Evolutionary conservation across 2,113 vertebrate species (phyloP).

Genomic region (Apistogramma diplotaenia): DNA sequence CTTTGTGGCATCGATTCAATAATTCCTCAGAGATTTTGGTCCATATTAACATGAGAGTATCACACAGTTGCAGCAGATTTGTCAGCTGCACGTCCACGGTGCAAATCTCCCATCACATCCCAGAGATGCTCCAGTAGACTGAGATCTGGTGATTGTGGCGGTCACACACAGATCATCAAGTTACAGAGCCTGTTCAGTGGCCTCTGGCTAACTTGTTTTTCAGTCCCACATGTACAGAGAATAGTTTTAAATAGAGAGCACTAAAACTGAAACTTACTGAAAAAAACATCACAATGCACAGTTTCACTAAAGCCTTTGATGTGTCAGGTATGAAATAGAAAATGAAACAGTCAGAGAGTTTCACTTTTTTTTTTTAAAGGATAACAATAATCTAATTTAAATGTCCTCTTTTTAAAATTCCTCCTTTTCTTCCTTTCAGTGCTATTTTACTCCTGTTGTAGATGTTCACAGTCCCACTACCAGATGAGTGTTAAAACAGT

Average conservation of each 20-base stretch:
- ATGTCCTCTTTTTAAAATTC: background rate
- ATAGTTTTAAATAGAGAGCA: background rate
- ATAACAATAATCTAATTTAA: background rate
- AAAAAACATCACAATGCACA: background rate
- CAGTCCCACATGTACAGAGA: background rate
- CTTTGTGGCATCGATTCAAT: background rate
- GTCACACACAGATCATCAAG: background rate
- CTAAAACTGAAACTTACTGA: background rate
- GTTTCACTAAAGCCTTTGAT: background rate
- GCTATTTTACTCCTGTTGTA: background rate
- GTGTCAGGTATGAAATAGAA: background rate
- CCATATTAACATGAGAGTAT: too few relatives aligned
- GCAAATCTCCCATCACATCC: background rate
- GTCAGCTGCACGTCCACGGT: background rate
- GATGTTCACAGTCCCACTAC: background rate
- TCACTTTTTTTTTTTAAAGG: background rate
- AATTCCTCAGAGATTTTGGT: background rate
- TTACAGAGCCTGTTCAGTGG: background rate
- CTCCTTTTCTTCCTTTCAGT: background rate
- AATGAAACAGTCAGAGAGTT: background rate
- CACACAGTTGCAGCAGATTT: too few relatives aligned
- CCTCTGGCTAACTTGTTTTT: background rate
- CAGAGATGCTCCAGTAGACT: too few relatives aligned
- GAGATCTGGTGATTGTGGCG: background rate
- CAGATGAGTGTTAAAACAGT: background rate